phyloP scores from a whole-genome alignment of 2,113 vertebrate genomes.

The Notechis scutatus region DNA sequence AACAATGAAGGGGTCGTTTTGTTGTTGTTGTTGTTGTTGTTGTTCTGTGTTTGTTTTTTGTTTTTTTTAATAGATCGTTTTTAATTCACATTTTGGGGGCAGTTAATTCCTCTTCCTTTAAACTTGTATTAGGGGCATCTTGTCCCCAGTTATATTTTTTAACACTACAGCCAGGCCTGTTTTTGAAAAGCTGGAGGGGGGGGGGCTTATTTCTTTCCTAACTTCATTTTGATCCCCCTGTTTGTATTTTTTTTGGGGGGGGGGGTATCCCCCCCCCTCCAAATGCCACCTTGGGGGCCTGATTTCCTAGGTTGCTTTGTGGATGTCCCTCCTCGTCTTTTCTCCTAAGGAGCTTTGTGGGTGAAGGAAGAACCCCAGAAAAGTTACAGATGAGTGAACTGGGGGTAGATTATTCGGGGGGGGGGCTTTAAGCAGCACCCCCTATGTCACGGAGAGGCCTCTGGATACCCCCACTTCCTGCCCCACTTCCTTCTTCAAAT shows the following conservation, averaged over 20 bases:
- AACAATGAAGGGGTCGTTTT: conserved; percentile 8
- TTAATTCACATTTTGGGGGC: neutral
- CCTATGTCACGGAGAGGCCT: too few species aligned
- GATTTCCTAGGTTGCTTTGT: too few species aligned
- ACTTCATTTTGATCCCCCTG: neutral
- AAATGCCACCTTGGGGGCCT: neutral
- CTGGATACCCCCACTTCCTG: too few species aligned
- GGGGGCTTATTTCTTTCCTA: too few species aligned
- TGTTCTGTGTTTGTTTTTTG: neutral
- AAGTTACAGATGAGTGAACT: neutral
- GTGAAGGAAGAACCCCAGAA: neutral
- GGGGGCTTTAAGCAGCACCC: neutral
- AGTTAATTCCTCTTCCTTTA: neutral
- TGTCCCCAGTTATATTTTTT: neutral
- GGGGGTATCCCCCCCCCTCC: neutral
- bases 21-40: neutral
- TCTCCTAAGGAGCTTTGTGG: neutral
- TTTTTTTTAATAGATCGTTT: neutral
- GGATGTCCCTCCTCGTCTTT: fast-evolving
- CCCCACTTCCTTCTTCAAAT: neutral
- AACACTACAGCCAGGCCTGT: neutral
- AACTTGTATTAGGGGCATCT: neutral
- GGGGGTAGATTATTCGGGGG: neutral
- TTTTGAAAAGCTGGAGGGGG: fast-evolving
- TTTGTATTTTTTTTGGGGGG: neutral